Evolutionary conservation across 2,113 vertebrate species (phyloP), one percentile per base, ranked within the genome.

Genomic region (Clupea harengus): DNA sequence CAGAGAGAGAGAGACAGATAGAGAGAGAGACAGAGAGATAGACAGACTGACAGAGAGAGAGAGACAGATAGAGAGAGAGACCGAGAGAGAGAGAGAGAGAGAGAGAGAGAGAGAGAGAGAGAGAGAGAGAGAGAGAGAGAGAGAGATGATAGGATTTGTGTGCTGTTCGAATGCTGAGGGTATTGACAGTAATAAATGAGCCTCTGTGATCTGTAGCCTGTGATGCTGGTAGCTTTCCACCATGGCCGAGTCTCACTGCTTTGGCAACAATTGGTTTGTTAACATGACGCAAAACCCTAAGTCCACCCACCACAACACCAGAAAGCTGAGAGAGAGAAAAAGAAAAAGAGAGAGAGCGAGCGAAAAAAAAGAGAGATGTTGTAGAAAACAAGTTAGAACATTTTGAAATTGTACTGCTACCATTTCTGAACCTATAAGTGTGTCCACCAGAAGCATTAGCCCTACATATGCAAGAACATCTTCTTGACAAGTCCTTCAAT

Each of bases 231-330:
- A 85, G 85, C 82, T 89, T 88, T 92, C 84, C 85, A 81, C 85
- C 86, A 28, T 6, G 72, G 17, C 81, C 67, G 46, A 89, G 88
- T 6, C 32, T 87, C 86, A 87, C 87, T 93, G 91, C 91, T 93
- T 92, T 93, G 92, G 90, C 90, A 93, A 93, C 92, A 92, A 7
- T 44, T 15, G 15, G 50, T 88, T 88, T 45, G 0, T 87, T 52
- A 83, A 10, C 45, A 84, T 92, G 92, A 92, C 88, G 84, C 89
- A 92, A 86, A 78, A 39, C 20, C 18, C 22, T 4, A 20, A 4
- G 72, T 78, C 72, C 4, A 78, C 64, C n/a, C 25, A 11, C 64
- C 28, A 72, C n/a, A 20, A n/a, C 54, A 60, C 20, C n/a, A 67
- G n/a, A 6, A 67, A 13, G 20, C 54, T 25, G 60, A 64, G 3